Base-by-base conservation (phyloP, 2,797 vertebrate genomes). In the Pangasius sanitwongsei region DNA sequence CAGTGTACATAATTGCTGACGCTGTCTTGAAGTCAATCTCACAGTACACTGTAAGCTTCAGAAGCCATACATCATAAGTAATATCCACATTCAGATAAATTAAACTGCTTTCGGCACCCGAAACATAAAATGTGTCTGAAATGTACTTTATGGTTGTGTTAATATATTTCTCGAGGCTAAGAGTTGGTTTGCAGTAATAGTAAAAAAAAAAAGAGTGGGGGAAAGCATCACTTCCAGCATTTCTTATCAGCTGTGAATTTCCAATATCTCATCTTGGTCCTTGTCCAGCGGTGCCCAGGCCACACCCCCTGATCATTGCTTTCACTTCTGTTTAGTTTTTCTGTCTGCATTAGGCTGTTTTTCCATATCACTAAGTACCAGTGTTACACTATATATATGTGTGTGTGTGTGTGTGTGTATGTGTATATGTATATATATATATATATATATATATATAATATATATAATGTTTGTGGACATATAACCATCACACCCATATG, bases 1-100 rank as follows among this genome's bases (percentile, higher is more conserved):
- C 74, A 63, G 74, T 86, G 41, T 85, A 69, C 78, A 65, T 89
- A 87, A 91, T 88, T 88, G 85, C 88, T 72, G 88, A 91, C 82
- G 70, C 61, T 69, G 37, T 86, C 81, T 88, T 57, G 31, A 63
- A 86, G 55, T 70, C 65, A 57, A 78, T 72, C 88, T 37, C 16
- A 13, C 75, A 85, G 82, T 31, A 70, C 34, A 48, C 31, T 8
- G 20, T 63, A 48, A 65, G 86, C 69, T 82, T 57, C 50, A 20
- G 15, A 37, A 69, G 70, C 44, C 59, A 57, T 89, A 55, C n/a
- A 83, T 87, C 88, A 89, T 34, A 44, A 83, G 20, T 83, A 57
- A 87, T 67, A 83, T 57, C 77, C 70, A n/a, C 28, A 55, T 78
- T 48, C 83, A 55, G 67, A 34, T 63, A 65, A 77, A 70, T 83